Percentiles rank a stretch among this genome's conserved stretches.
phyloP scores from a whole-genome alignment of 2,888 invertebrate genomes.

The Gryllus longicercus region DNA sequence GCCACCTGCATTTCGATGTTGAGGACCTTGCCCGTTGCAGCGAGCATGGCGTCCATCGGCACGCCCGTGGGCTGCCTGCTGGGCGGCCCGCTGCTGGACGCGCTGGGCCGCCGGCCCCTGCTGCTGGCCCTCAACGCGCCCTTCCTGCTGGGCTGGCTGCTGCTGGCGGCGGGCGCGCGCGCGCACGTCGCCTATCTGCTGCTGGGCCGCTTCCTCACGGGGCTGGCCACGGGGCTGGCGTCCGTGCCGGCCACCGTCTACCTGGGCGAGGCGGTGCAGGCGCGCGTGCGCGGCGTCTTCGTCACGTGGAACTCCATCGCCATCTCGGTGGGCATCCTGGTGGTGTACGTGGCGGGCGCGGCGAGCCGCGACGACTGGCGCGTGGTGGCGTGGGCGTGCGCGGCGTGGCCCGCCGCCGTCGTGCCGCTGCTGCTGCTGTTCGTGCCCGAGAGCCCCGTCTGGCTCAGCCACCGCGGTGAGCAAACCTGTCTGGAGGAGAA shows the following conservation, averaged over 20 bases:
- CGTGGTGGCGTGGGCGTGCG: slow-evolving; percentile 29
- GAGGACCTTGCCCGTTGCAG: no score
- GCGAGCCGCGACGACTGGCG: slow-evolving; percentile 32
- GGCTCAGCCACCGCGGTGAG: slow-evolving; percentile 51
- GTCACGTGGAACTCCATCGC: slow-evolving; percentile 36
- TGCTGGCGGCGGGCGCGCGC: slow-evolving; percentile 45
- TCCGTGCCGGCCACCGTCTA: slow-evolving; percentile 55
- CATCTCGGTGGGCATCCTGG: slow-evolving; percentile 33
- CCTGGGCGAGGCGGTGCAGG: slow-evolving; percentile 52
- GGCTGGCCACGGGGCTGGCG: slow-evolving; percentile 47
- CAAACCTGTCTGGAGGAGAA: slow-evolving; percentile 30
- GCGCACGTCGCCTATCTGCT: slow-evolving; percentile 24
- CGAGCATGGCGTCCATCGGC: slow-evolving; percentile 54
- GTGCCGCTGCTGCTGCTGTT: slow-evolving; percentile 52
- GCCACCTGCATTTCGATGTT: no score
- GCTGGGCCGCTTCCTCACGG: slow-evolving; percentile 33
- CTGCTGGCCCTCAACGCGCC: slow-evolving; percentile 51
- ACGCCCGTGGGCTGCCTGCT: slow-evolving; percentile 55
- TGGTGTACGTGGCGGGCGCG: slow-evolving; percentile 33
- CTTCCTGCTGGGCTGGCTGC: slow-evolving; percentile 53
- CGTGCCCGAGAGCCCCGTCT: slow-evolving; percentile 55
- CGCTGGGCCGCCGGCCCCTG: slow-evolving; percentile 51
- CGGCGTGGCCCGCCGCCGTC: slow-evolving; percentile 48
- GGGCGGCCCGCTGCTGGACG: slow-evolving; percentile 52
- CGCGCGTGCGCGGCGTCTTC: slow-evolving; percentile 41